Percentiles rank a stretch among this genome's conserved stretches.
These are phyloP conservation scores for Eurytoma adleriae DNA, from an alignment of 2,888 invertebrate genomes.

Conservation along the genomic window DNA sequence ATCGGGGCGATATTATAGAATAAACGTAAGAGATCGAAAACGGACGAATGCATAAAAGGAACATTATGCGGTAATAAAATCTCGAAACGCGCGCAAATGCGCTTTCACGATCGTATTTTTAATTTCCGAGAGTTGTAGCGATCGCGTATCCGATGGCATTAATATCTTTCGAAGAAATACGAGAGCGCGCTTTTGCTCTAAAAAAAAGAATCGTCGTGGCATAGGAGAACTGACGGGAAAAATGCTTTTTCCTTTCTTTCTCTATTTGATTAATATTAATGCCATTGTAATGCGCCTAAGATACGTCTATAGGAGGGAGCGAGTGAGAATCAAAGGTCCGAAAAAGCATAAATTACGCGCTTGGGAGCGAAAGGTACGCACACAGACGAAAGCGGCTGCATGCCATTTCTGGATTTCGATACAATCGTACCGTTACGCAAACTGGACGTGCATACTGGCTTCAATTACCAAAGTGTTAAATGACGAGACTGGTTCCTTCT, in stretches of 20 bases:
- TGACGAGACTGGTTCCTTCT: too few species aligned
- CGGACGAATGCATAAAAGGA: too few species aligned
- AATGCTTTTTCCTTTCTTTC: not conserved
- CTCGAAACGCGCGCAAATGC: not conserved
- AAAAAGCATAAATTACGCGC: conserved; percentile 16
- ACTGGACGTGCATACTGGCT: conserved; percentile 1
- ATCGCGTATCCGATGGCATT: conserved; percentile 1
- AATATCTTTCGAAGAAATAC: not conserved
- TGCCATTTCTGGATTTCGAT: conserved; percentile 9
- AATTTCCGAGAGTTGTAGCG: not conserved
- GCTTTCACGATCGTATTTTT: conserved; percentile 4
- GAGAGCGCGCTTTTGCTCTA: not conserved
- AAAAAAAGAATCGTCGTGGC: not conserved
- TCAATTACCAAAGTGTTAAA: conserved; percentile 23
- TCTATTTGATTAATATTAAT: conserved; percentile 5
- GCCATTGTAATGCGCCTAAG: not conserved
- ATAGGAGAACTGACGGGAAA: not conserved
- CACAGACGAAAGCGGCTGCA: not conserved
- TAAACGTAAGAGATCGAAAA: too few species aligned
- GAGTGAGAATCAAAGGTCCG: not conserved
- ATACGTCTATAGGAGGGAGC: not conserved
- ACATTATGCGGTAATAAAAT: too few species aligned
- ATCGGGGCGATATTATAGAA: too few species aligned
- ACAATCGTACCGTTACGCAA: conserved; percentile 36
- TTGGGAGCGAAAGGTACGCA: not conserved